phyloP scores from a whole-genome alignment of 1,140 invertebrate species.

The Drosophila parvula region DNA sequence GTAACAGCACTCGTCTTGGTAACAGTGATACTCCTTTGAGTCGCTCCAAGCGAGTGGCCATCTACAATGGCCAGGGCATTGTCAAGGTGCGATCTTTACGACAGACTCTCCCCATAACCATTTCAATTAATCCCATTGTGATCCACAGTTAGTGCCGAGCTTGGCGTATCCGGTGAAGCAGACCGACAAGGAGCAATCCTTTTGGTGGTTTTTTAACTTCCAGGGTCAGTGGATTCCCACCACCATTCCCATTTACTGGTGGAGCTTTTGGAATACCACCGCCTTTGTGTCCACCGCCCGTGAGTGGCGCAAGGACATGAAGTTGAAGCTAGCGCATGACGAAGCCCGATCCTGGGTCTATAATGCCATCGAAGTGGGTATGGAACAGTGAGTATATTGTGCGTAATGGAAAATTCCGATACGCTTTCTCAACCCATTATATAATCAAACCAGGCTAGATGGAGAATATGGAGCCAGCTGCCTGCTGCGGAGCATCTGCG shows the following conservation, averaged over 20 bases:
- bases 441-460: constrained; percentile 27
- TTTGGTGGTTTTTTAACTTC: constrained; percentile 68
- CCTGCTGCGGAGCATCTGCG: constrained; percentile 71
- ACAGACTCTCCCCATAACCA: not conserved
- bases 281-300: constrained; percentile 72
- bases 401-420: fast-evolving
- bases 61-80: constrained; percentile 69
- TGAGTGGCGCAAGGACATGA: constrained; percentile 60
- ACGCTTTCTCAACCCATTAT: not conserved
- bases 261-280: constrained; percentile 78
- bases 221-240: constrained; percentile 68
- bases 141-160: constrained; percentile 3
- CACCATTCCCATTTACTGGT: constrained; percentile 70
- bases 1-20: constrained; percentile 6
- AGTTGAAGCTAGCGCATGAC: constrained; percentile 50
- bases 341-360: constrained; percentile 62
- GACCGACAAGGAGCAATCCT: constrained; percentile 60
- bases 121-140: not conserved
- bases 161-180: constrained; percentile 69
- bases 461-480: constrained; percentile 50
- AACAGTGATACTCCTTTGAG: constrained; percentile 11
- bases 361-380: constrained; percentile 58
- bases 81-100: constrained; percentile 48
- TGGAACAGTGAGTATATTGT: constrained; percentile 51
- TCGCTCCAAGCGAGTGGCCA: constrained; percentile 66